Evolutionary conservation across 2,797 vertebrate genomes (phyloP), one percentile per base, ranked within the genome.

Genomic region (Gallinago nigripennis): DNA sequence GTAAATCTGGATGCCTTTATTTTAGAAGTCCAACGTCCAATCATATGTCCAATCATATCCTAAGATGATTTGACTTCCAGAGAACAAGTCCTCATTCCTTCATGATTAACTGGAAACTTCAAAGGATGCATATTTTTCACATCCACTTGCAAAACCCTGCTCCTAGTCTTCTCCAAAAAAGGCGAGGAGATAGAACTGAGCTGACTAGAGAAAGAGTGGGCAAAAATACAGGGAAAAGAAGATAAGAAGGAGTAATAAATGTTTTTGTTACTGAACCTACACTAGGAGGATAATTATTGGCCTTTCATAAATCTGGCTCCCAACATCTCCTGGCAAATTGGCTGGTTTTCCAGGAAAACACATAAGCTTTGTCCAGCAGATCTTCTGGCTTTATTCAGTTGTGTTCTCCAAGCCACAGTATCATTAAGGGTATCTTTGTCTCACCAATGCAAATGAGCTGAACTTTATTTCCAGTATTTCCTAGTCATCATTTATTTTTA

Each of bases 231-330:
- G 23, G 16, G 9, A 39, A 17, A 82, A 80, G 3, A 7, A 41
- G 71, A 35, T 48, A 66, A 79, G 50, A 16, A 71, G 12, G 30
- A 45, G 11, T 15, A 51, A 35, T 2, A 8, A 10, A 15, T 28
- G 18, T 3, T 39, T 16, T 1, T 45, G 5, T 12, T 1, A 0
- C 51, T 43, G 39, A 68, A 43, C 9, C 19, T 60, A 37, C 15
- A 7, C 10, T 3, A 16, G 68, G 8, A 45, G 11, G 18, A 8
- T 9, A 24, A 82, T 79, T 33, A 25, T 31, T 70, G 31, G 39
- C 16, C 71, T 86, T 56, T 28, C 30, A 30, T 30, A 75, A 75
- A 51, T 25, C 80, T 41, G 6, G 16, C 48, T 70, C 24, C 39
- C 41, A 24, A 12, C 8, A 3, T 31, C 25, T 54, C 51, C 60